These are phyloP conservation scores for Alethe castanea DNA, from an alignment of 2,113 vertebrate species.

Conservation along the genomic window DNA sequence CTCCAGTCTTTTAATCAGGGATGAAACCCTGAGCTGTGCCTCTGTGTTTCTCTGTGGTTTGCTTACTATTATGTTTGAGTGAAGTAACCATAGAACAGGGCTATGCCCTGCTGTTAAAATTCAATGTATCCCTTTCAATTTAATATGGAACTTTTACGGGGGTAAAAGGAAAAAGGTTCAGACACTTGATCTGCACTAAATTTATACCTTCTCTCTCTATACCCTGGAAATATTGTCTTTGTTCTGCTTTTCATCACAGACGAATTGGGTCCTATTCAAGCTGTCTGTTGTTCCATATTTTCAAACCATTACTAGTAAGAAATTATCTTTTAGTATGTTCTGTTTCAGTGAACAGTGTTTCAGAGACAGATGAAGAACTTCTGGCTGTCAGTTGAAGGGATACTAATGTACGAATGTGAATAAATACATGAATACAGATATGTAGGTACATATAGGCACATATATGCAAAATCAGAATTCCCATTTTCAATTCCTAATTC, in stretches of 20 bases:
- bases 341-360: background rate
- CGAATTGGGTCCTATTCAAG: background rate
- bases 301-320: background rate
- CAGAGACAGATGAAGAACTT: background rate
- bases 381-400: background rate
- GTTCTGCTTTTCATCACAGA: background rate
- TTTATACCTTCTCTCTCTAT: background rate
- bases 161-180: background rate
- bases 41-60: background rate
- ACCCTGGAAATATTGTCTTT: background rate
- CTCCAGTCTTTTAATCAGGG: background rate
- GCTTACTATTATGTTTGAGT: background rate
- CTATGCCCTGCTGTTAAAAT: background rate
- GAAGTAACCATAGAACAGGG: background rate
- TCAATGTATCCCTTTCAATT: background rate
- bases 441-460: background rate
- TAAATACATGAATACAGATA: background rate
- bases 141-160: background rate
- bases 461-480: background rate
- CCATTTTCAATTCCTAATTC: background rate
- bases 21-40: background rate
- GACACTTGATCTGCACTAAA: background rate
- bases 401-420: background rate
- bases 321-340: background rate
- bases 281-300: background rate